Evolutionary conservation across 2,888 invertebrate genomes (phyloP), one percentile per base, ranked within the genome.

Genomic region (Nemurella pictetii): DNA sequence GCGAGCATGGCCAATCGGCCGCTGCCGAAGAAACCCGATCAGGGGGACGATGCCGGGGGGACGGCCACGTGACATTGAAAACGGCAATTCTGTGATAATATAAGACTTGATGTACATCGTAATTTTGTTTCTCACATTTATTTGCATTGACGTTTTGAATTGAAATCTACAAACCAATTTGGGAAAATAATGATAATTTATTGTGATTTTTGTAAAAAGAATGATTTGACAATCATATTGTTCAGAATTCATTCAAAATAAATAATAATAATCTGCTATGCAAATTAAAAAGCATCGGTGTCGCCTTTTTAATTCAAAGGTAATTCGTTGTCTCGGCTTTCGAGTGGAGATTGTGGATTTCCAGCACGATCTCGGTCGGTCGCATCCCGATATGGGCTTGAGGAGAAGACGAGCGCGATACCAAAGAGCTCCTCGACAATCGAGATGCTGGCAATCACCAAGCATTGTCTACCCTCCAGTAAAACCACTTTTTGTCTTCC

Each of bases 1-100:
- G 90, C 89, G 30, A 93, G 92, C 88, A 94, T 94, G 94, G 91
- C 93, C 32, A 93, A 94, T 88, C 91, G 95, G 87, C 95, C 95
- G n/a, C 90, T 95, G 72, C 95, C 95, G 0, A 93, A 93, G 86
- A 94, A 94, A 89, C 94, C 95, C n/a, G 84, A 27, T 26, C 32
- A 72, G 35, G 72, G 80, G 0, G 81, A 85, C 5, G 86, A 85
- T 72, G 84, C 86, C 26, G 85, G 83, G 7, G 85, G 85, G 74
- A 83, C 85, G 5, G 84, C 85, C 27, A 74, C 83, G 36, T 55
- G 55, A 55, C 55, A 55, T 55, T 55, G 9, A 12, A 55, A 12
- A 55, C 55, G 55, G 55, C 55, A 55, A 55, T 80, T 84, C 86
- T 86, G 86, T 86, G 86, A 86, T 86, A 86, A 72, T 77, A 85